A percentile compares a stretch with the other conserved stretches of the same genome.
These are phyloP conservation scores for Chymomyza caudatula DNA, from an alignment of 2,888 invertebrate genomes.

Conservation along the genomic window DNA sequence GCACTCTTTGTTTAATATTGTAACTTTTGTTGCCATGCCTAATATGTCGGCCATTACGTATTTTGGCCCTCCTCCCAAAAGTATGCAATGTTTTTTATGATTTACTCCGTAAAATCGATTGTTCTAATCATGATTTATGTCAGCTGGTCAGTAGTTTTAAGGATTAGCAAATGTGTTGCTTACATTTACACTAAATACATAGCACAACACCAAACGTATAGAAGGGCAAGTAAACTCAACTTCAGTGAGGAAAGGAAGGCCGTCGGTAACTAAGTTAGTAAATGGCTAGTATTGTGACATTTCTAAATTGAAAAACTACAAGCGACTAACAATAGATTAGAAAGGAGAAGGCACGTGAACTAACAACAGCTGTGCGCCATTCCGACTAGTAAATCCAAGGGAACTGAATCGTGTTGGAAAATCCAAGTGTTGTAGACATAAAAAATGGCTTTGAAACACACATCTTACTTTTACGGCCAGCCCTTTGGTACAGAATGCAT, in stretches of 20 bases:
- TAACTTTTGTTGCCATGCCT: background rate
- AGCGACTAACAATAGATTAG: slow-evolving; percentile 71
- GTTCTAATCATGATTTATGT: too few species aligned
- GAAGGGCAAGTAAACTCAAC: slow-evolving; percentile 35
- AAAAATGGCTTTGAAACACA: slow-evolving; percentile 22
- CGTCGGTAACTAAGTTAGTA: slow-evolving; percentile 39
- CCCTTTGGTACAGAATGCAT: too few species aligned
- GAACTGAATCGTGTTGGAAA: slow-evolving; percentile 13
- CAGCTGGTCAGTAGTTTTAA: too few species aligned
- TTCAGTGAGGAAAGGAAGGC: slow-evolving; percentile 17
- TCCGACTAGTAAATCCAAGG: slow-evolving; percentile 29
- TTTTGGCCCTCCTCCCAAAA: slow-evolving; percentile 44
- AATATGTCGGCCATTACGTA: slow-evolving; percentile 41
- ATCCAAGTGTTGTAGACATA: slow-evolving; percentile 1
- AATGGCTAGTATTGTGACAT: slow-evolving; percentile 70
- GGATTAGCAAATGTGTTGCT: too few species aligned
- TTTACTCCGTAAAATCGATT: background rate
- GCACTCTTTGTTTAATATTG: background rate
- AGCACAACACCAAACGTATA: slow-evolving; percentile 3
- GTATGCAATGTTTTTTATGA: slow-evolving; percentile 47
- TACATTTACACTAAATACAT: background rate
- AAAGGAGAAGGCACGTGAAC: slow-evolving; percentile 19
- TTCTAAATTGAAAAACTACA: slow-evolving; percentile 72
- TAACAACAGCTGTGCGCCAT: slow-evolving; percentile 26
- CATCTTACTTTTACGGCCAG: slow-evolving; percentile 34